Conservation (phyloP, 2,113 vertebrate species). For the Lontra canadensis region DNA sequence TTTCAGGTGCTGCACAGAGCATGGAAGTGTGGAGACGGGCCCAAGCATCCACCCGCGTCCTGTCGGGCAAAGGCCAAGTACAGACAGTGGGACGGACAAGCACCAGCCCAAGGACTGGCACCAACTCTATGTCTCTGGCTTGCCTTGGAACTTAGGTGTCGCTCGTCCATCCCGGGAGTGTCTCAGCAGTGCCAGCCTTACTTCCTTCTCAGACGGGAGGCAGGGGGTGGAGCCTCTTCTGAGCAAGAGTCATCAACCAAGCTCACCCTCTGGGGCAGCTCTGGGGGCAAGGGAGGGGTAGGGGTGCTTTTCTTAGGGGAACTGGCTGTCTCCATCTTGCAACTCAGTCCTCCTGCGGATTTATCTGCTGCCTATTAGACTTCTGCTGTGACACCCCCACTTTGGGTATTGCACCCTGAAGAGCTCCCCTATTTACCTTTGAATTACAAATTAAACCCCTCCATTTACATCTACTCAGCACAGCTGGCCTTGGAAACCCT, state of each 20-base stretch:
- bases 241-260: neutral
- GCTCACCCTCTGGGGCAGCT: neutral
- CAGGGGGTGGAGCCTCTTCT: neutral
- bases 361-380: neutral
- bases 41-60: too few relatives aligned
- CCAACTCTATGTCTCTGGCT: neutral
- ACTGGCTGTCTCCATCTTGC: neutral
- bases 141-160: neutral
- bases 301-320: neutral
- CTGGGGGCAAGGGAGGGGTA: neutral
- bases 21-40: neutral
- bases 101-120: too few relatives aligned
- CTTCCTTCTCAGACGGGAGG: neutral
- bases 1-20: neutral
- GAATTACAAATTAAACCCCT: neutral
- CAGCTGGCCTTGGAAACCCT: neutral
- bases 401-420: neutral
- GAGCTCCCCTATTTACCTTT: neutral
- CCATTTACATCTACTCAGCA: neutral
- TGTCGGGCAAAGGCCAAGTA: neutral
- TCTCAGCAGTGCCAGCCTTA: neutral
- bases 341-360: neutral
- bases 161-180: neutral
- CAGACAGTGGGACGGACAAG: neutral
- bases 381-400: neutral